These are phyloP conservation scores for Diabrotica virgifera DNA, from an alignment of 1,140 invertebrate species.

Conservation along the genomic window DNA sequence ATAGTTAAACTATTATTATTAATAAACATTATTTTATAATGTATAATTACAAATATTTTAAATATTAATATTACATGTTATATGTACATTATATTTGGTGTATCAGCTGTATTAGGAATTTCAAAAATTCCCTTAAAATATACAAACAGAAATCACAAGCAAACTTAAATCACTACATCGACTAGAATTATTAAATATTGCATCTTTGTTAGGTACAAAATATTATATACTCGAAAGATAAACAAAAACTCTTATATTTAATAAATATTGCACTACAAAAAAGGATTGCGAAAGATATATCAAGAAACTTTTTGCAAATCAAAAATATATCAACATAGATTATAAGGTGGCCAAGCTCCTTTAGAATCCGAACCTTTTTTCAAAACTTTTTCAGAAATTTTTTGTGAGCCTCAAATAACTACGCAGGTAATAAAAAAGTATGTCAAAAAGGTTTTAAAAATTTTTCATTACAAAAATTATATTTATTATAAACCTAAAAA, in stretches of 20 bases:
- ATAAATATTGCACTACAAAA: background rate
- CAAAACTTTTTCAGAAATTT: too few species aligned
- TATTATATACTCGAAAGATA: too few species aligned
- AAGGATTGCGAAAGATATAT: background rate
- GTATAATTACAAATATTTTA: background rate
- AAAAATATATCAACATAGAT: too few species aligned
- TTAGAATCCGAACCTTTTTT: too few species aligned
- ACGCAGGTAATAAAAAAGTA: too few species aligned
- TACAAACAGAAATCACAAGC: conserved; percentile 14
- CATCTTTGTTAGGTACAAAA: background rate
- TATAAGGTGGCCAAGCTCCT: too few species aligned
- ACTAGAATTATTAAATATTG: background rate
- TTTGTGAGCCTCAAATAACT: too few species aligned
- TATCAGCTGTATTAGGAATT: conserved; percentile 13
- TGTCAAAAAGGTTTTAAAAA: too few species aligned
- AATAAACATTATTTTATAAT: too few species aligned
- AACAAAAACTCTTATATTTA: background rate
- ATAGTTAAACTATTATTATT: too few species aligned
- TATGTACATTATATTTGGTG: conserved; percentile 16
- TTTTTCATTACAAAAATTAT: too few species aligned
- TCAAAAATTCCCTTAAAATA: conserved; percentile 9
- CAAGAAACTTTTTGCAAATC: background rate
- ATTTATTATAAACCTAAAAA: too few species aligned
- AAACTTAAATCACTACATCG: conserved; percentile 8
- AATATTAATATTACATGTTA: background rate